A percentile compares a stretch with the other conserved stretches of the same genome.
Evolutionary conservation across 2,888 invertebrate species (phyloP).

Genomic region (Epinotia brunnichana): DNA sequence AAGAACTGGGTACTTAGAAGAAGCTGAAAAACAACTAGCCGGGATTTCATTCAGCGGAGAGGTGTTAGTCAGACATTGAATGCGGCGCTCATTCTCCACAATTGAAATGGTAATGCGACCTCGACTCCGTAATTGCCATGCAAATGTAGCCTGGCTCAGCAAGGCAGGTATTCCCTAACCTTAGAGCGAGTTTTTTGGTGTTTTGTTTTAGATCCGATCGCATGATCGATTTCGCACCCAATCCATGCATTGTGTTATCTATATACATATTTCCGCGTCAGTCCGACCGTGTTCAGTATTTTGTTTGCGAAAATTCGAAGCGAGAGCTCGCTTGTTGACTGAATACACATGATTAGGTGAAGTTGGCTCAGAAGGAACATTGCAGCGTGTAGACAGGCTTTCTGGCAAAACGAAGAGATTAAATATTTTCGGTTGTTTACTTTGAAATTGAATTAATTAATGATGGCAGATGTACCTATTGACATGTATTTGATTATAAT

Average conservation of each 20-base stretch:
- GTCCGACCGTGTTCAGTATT: conserved; percentile 31
- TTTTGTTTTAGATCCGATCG: conserved; percentile 7
- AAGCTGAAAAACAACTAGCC: conserved; percentile 62
- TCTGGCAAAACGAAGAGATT: background rate
- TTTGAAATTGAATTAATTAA: background rate
- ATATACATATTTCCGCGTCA: conserved; percentile 11
- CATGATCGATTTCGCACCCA: background rate
- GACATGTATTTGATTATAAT: background rate
- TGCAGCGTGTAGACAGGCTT: background rate
- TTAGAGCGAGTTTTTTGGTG: conserved; percentile 19
- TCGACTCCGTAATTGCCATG: conserved; percentile 71
- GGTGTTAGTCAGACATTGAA: conserved; percentile 56
- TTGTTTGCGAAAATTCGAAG: conserved; percentile 51
- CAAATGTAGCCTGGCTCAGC: conserved; percentile 62
- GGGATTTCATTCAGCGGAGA: conserved; percentile 57
- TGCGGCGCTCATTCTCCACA: conserved; percentile 65
- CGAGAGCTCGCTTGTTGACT: conserved; percentile 41
- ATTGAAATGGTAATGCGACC: conserved; percentile 78
- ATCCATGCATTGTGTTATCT: conserved; percentile 19
- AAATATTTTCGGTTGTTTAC: background rate
- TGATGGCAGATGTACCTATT: background rate
- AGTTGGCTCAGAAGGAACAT: conserved; percentile 22
- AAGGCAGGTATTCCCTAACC: conserved; percentile 17
- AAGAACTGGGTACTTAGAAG: conserved; percentile 47
- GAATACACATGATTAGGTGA: conserved; percentile 37